These are phyloP conservation scores for Eulemur coronatus DNA, from an alignment of 2,797 vertebrate genomes.

Conservation along the genomic window DNA sequence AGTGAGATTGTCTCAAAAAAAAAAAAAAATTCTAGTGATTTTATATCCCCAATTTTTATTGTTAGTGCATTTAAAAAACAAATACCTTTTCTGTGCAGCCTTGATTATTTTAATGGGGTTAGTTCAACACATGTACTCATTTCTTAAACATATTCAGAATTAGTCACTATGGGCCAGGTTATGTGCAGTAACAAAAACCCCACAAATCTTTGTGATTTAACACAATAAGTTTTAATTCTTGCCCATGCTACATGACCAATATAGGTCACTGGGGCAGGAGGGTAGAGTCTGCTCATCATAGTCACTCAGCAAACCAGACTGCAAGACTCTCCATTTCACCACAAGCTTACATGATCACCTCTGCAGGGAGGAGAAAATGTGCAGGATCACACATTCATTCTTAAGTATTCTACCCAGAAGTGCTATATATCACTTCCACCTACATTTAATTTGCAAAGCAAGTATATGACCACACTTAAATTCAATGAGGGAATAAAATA, in stretches of 20 bases:
- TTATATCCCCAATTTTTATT: not conserved
- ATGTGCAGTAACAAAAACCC: not conserved
- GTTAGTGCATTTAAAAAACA: not conserved
- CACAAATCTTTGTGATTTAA: not conserved
- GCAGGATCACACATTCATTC: not conserved
- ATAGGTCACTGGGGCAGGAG: not conserved
- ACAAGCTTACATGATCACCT: not conserved
- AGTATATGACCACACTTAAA: not conserved
- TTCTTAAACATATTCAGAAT: not conserved
- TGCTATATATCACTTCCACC: not conserved
- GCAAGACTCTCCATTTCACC: not conserved
- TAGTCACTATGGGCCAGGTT: not conserved
- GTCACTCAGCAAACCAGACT: not conserved
- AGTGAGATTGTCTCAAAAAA: no score
- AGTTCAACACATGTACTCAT: not conserved
- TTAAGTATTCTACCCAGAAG: not conserved
- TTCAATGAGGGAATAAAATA: not conserved
- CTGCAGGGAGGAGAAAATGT: not conserved
- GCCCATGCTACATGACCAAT: not conserved
- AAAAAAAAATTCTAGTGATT: not conserved
- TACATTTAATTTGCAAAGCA: not conserved
- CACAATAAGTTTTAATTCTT: not conserved
- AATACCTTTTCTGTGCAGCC: not conserved
- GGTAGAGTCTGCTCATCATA: not conserved
- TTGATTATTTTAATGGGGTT: not conserved